Conservation (phyloP, 2,888 invertebrate species). For the Apamea monoglypha region DNA sequence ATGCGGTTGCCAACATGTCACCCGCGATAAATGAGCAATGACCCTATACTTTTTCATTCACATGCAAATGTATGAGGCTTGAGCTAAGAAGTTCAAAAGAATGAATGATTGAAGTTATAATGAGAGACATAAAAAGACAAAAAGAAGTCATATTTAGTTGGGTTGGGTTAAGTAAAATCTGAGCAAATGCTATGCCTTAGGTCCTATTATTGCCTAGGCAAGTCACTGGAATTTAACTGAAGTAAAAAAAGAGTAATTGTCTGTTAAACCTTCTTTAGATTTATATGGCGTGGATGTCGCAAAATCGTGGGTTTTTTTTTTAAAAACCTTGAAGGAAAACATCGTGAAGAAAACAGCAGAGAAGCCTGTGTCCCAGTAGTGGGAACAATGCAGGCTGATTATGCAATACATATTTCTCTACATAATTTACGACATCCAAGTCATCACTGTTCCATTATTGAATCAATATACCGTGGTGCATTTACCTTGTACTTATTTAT, state of each 20-base stretch:
- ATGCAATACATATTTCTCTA: no score
- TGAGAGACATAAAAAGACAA: background rate
- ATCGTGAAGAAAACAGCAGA: no score
- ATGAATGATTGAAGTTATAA: background rate
- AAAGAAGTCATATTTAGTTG: background rate
- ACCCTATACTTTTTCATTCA: conserved; percentile 8
- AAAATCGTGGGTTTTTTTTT: no score
- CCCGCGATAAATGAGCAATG: conserved; percentile 35
- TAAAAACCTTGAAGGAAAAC: no score
- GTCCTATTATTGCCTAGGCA: background rate
- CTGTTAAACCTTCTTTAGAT: background rate
- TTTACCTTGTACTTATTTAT: conserved; percentile 33
- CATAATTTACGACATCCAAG: background rate
- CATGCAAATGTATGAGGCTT: background rate
- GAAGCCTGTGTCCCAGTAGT: no score
- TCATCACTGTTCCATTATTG: conserved; percentile 3
- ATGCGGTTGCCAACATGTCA: conserved; percentile 23
- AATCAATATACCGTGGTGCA: background rate
- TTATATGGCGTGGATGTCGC: no score
- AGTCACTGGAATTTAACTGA: background rate
- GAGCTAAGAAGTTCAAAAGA: background rate
- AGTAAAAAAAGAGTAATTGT: background rate
- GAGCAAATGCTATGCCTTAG: no score
- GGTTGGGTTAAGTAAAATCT: background rate
- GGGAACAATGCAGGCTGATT: no score